Percentiles rank a stretch among this genome's conserved stretches.
Conservation (phyloP, 2,797 vertebrate genomes). For the Garrulus glandarius region DNA sequence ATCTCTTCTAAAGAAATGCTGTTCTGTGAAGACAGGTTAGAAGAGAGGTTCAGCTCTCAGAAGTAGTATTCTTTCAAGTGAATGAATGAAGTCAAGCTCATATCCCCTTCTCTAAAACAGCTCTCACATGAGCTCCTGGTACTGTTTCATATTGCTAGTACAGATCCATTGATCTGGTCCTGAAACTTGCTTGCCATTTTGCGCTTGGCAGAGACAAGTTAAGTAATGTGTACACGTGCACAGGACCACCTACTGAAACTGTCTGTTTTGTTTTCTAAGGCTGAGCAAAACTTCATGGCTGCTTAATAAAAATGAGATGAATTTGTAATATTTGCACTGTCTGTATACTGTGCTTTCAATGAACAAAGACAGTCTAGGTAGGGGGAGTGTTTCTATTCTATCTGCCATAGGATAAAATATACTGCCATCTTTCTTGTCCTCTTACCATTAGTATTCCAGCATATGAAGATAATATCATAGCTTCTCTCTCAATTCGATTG, state of each 20-base stretch:
- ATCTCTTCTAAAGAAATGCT: slow-evolving; percentile 84
- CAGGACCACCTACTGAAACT: background rate
- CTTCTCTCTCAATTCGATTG: slow-evolving; percentile 79
- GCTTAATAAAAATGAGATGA: background rate
- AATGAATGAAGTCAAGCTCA: background rate
- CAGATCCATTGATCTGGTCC: background rate
- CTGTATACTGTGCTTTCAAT: background rate
- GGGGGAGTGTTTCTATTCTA: background rate
- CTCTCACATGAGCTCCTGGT: background rate
- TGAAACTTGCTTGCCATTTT: background rate
- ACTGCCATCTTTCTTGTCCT: background rate
- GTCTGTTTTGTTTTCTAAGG: background rate
- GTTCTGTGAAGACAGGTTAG: slow-evolving; percentile 72
- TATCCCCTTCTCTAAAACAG: background rate
- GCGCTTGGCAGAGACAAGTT: background rate
- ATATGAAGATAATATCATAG: slow-evolving; percentile 89
- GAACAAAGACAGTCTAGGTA: background rate
- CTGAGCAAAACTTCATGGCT: background rate
- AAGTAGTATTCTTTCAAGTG: background rate
- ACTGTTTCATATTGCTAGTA: background rate
- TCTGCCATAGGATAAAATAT: background rate
- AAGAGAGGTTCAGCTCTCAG: background rate
- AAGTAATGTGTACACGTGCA: background rate
- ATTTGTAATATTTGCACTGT: background rate
- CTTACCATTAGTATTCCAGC: slow-evolving; percentile 86